Conservation (phyloP, 1,140 invertebrate species). For the Neodiprion pinetum region DNA sequence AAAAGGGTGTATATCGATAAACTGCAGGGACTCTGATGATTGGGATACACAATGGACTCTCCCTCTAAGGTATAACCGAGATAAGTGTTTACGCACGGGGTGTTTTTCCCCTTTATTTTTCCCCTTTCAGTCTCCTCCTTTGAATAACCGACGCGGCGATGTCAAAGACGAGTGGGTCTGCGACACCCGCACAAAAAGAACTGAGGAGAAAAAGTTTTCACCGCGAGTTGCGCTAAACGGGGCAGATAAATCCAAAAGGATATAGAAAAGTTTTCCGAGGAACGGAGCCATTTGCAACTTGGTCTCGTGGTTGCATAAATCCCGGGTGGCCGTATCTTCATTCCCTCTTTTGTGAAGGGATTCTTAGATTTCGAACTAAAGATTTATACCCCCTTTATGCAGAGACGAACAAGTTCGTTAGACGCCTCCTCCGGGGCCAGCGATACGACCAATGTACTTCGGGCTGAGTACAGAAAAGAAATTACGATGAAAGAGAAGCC, state of each 20-base stretch:
- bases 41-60: too few species aligned
- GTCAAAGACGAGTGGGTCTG: too few species aligned
- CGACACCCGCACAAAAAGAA: not conserved
- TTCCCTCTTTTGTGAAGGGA: not conserved
- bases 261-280: not conserved
- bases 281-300: not conserved
- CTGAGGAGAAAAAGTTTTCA: not conserved
- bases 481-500: too few species aligned
- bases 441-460: too few species aligned
- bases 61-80: not conserved
- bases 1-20: too few species aligned
- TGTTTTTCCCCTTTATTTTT: not conserved
- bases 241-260: not conserved
- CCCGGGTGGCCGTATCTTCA: not conserved
- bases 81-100: not conserved
- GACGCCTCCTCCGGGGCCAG: too few species aligned
- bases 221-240: not conserved
- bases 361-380: too few species aligned
- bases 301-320: conserved; percentile 3
- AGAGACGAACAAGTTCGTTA: too few species aligned
- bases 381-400: too few species aligned
- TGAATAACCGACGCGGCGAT: not conserved
- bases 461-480: too few species aligned
- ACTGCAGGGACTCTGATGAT: too few species aligned
- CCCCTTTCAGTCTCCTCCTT: not conserved